Percentiles rank a stretch among this genome's conserved stretches.
These are phyloP conservation scores for Steinernema khuongi DNA, from an alignment of 1,140 invertebrate species.

Conservation along the genomic window DNA sequence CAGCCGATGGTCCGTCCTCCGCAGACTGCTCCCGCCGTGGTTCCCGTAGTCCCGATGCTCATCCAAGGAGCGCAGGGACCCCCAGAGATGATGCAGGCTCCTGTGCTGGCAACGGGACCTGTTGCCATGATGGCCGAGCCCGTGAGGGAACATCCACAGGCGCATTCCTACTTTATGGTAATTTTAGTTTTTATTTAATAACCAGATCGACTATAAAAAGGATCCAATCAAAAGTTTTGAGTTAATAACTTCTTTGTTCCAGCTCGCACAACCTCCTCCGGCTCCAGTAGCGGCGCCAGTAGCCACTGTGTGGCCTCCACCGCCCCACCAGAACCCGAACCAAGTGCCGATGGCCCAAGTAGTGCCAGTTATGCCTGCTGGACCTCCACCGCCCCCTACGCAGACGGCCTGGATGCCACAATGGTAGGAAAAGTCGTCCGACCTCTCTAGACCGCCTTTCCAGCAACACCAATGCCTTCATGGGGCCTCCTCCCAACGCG, in stretches of 20 bases:
- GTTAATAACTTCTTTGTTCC: neutral
- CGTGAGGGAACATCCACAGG: neutral
- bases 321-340: neutral
- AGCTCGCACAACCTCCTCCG: neutral
- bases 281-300: neutral
- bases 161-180: neutral
- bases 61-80: neutral
- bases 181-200: neutral
- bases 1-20: neutral
- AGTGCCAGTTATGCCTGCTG: neutral
- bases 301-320: neutral
- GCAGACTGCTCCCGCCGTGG: neutral
- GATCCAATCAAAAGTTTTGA: too few species aligned
- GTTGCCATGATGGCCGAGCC: conserved; percentile 16
- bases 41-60: neutral
- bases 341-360: neutral
- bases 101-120: neutral
- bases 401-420: neutral
- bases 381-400: neutral
- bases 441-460: too few species aligned
- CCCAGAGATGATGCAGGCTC: conserved; percentile 16
- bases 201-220: too few species aligned
- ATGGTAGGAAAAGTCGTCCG: neutral
- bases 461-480: neutral
- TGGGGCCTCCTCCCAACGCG: neutral